Base-by-base conservation (phyloP, 2,888 invertebrate genomes). In the Macroteleia sp. region DNA sequence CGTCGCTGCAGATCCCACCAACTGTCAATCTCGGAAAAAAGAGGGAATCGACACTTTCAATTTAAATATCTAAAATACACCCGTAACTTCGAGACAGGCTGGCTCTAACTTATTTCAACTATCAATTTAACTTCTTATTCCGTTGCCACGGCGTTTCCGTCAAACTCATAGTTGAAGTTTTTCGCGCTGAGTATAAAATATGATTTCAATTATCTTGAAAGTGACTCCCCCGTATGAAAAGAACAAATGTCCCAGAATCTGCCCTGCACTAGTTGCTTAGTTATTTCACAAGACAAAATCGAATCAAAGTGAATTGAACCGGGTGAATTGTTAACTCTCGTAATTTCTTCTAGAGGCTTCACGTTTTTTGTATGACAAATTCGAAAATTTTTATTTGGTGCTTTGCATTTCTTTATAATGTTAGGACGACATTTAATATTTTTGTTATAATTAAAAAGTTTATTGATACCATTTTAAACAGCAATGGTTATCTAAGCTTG, bases 41-140 rank as follows among this genome's bases (percentile, higher is more conserved):
- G 84, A 82, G 80, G 81, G 85, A 86, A 87, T 88, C 86, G 87
- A 87, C 85, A 86, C 87, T 85, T 87, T 83, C 87, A 88, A 88
- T 88, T 88, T 88, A 86, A 88, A 88, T 88, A 88, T 87, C 87
- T 83, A 86, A 88, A 88, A 81, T 85, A 85, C 83, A 85, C 70
- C 79, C 82, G 84, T 82, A 82, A 82, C 82, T 83, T 77, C 76
- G 78, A 77, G 80, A 76, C 79, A 73, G 62, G 70, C 28, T 39
- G 62, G 56, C 57, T 59, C 34, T 41, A 50, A 28, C 54, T 66
- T 62, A 61, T 66, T 62, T 56, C 61, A 81, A 83, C 83, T 81
- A 86, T 85, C 85, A 84, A 85, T 87, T 85, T 81, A 85, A 86
- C 83, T 86, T 85, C 81, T 85, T 62, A n/a, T n/a, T n/a, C n/a